Evolutionary conservation across 2,888 invertebrate genomes (phyloP).

Genomic region (Endomychus coccineus): DNA sequence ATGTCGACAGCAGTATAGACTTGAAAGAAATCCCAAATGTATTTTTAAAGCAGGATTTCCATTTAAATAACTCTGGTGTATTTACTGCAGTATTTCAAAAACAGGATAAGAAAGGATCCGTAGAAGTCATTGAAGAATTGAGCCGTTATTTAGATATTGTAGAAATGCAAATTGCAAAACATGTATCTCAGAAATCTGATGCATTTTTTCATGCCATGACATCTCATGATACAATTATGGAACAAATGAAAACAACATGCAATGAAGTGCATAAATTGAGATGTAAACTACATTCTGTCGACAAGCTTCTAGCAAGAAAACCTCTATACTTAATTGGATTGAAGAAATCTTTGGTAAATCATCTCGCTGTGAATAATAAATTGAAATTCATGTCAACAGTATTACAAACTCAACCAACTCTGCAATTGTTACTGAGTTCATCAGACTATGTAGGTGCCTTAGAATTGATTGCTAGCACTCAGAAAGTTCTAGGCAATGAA

Average conservation of each 20-base stretch:
- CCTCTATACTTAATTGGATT: conserved; percentile 71
- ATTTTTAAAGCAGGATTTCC: conserved; percentile 73
- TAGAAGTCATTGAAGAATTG: conserved; percentile 79
- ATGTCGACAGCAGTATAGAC: conserved; percentile 41
- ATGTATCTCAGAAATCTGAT: conserved; percentile 90
- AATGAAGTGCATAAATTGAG: conserved; percentile 67
- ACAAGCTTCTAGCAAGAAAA: conserved; percentile 69
- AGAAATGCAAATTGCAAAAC: conserved; percentile 87
- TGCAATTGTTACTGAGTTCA: conserved; percentile 87
- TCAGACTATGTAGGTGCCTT: conserved; percentile 96
- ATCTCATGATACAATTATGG: conserved; percentile 95
- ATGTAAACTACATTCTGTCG: conserved; percentile 68
- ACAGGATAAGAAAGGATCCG: conserved; percentile 47
- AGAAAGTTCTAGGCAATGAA: conserved; percentile 85
- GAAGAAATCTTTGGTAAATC: conserved; percentile 59
- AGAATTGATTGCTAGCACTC: conserved; percentile 93
- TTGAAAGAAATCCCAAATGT: conserved; percentile 73
- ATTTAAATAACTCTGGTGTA: conserved; percentile 69
- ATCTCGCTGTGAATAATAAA: conserved; percentile 60
- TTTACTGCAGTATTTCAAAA: conserved; percentile 81
- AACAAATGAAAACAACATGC: conserved; percentile 81
- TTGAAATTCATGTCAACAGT: conserved; percentile 90
- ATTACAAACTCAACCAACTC: conserved; percentile 95
- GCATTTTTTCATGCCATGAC: conserved; percentile 98
- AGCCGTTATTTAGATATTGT: conserved; percentile 93